Conservation (phyloP, 53 echinoderm and acorn worm genomes). For the Arbacia lixula region DNA sequence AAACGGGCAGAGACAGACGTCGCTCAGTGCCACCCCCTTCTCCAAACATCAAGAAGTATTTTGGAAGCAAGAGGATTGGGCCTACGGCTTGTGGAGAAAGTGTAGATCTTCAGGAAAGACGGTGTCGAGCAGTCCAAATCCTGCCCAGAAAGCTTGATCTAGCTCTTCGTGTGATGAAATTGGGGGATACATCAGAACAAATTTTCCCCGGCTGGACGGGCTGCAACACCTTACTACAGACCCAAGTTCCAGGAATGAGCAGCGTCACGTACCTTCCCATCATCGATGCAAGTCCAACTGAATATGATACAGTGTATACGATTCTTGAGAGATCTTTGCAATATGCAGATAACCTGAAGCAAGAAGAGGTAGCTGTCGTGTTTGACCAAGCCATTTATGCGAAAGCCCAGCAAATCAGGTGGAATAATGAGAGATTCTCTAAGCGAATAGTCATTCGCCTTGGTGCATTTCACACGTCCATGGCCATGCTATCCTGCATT, state of each 20-base stretch:
- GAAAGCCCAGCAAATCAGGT: constrained; percentile 69
- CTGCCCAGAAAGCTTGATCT: constrained; percentile 26
- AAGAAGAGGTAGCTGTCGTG: constrained; percentile 53
- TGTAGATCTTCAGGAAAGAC: constrained; percentile 23
- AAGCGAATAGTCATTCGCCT: constrained; percentile 56
- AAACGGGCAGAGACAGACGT: constrained; percentile 31
- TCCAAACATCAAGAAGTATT: constrained; percentile 59
- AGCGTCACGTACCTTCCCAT: constrained; percentile 32
- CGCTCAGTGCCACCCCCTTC: constrained; percentile 62
- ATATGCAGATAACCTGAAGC: constrained; percentile 42
- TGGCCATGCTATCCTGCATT: constrained; percentile 61
- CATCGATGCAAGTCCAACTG: constrained; percentile 71
- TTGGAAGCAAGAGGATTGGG: constrained; percentile 66
- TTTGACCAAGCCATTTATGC: constrained; percentile 75
- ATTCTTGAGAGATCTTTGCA: constrained; percentile 45
- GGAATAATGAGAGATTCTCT: constrained; percentile 46
- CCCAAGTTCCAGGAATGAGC: not conserved
- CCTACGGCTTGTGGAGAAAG: constrained; percentile 48
- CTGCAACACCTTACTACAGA: not conserved
- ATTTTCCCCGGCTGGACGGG: constrained; percentile 19
- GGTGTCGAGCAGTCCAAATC: constrained; percentile 13
- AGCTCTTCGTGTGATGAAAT: constrained; percentile 24
- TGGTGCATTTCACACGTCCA: constrained; percentile 65
- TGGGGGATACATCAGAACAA: constrained; percentile 21
- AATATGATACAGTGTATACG: constrained; percentile 51